Conservation (phyloP, 1,140 invertebrate species). For the Goniozus legneri region DNA sequence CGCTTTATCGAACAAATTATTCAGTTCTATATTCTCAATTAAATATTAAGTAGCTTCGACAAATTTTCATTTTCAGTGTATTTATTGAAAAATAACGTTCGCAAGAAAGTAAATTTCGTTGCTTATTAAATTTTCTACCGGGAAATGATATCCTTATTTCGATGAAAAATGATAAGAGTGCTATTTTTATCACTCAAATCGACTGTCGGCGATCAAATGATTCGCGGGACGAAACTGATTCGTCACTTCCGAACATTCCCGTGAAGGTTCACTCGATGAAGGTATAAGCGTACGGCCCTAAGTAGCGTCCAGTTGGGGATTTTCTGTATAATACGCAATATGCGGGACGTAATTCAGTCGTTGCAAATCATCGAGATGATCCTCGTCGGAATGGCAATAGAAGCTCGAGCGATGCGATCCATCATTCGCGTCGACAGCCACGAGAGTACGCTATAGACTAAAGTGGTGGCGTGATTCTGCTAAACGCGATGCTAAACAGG, state of each 20-base stretch:
- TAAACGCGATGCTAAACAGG: slow-evolving; percentile 36
- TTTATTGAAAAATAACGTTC: too few relatives aligned
- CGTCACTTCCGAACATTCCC: slow-evolving; percentile 33
- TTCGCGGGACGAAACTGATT: slow-evolving; percentile 29
- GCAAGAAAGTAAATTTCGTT: too few relatives aligned
- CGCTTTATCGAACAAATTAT: slow-evolving; percentile 12
- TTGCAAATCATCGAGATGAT: slow-evolving; percentile 44
- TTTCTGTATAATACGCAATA: slow-evolving; percentile 35
- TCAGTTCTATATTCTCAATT: too few relatives aligned
- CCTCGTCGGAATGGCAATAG: slow-evolving; percentile 8
- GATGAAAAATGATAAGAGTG: too few relatives aligned
- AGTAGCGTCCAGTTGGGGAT: slow-evolving; percentile 10
- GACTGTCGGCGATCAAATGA: slow-evolving; percentile 19
- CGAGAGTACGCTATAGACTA: slow-evolving; percentile 24
- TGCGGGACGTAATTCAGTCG: slow-evolving; percentile 38
- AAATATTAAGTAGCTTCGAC: too few relatives aligned
- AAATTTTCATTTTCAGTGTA: too few relatives aligned
- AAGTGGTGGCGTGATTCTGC: slow-evolving; percentile 42
- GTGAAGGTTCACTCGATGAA: too few relatives aligned
- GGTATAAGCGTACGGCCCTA: neutral
- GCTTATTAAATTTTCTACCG: too few relatives aligned
- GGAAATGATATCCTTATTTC: too few relatives aligned
- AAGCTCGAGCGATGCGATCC: slow-evolving; percentile 18
- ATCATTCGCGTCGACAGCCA: slow-evolving; percentile 37
- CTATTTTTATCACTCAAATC: too few relatives aligned